Base-by-base conservation (phyloP, 2,888 invertebrate species). In the Agrenia bidenticulata region DNA sequence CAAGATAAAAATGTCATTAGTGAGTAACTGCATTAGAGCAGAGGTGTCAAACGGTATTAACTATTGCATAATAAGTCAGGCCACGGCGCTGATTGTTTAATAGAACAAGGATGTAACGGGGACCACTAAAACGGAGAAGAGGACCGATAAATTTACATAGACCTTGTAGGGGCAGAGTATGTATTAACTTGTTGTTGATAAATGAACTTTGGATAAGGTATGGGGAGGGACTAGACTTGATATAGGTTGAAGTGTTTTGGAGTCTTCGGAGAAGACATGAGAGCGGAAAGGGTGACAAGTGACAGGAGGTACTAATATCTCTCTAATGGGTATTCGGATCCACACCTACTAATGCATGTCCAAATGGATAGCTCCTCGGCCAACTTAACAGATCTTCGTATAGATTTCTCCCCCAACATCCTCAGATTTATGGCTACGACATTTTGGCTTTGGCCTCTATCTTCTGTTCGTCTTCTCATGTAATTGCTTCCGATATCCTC, bases 401-500 rank as follows among this genome's bases (percentile, higher is more conserved):
- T 24, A 24, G 23, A 51, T 45, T 58, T 58, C 45, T 41, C 23
- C 58, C 15, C 56, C 15, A 57, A 57, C 5, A 41, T 17, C 45
- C 27, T 13, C 26, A 58, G 58, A 58, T 58, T 58, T 58, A 58
- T 58, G 23, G 49, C 15, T 17, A 45, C 58, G 42, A 58, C 58
- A 58, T 42, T 58, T 49, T 45, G 51, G 51, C 45, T 41, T 58
- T 57, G 32, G 51, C 24, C 26, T 51, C 24, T 32, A 39, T 37
- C 41, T 41, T 32, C 32, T 32, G 32, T 27, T 32, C 24, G 7
- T 58, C 41, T 42, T 42, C 17, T 26, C 58, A 41, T 26, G 58
- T 58, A 58, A 58, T 58, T 58, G 58, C 58, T 58, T 45, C 17
- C 41, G 58, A 58, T 58, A 41, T 58, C 49, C 49, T 51, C 37